These are phyloP conservation scores for Paradisaea rubra DNA, from an alignment of 2,113 vertebrate genomes.

Conservation along the genomic window DNA sequence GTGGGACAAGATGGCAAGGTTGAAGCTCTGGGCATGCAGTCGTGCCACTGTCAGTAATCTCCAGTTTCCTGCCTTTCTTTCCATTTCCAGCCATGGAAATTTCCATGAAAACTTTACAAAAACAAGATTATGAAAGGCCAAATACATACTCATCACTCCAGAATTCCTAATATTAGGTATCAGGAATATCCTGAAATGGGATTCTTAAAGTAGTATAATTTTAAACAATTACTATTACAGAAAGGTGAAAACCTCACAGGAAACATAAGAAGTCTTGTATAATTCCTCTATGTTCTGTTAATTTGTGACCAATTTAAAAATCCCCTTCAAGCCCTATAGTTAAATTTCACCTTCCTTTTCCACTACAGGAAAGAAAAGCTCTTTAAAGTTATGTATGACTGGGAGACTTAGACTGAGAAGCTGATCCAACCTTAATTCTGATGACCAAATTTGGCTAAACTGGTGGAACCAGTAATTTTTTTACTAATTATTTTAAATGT, in stretches of 20 bases:
- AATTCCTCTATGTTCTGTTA: not conserved
- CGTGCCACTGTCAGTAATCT: fast-evolving
- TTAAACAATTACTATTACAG: not conserved
- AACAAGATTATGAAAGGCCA: not conserved
- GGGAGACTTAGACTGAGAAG: not conserved
- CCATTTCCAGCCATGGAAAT: not conserved
- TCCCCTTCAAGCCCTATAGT: not conserved
- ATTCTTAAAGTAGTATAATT: not conserved
- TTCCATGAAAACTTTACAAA: not conserved
- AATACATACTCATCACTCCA: not conserved
- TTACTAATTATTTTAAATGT: not conserved
- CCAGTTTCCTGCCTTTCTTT: not conserved
- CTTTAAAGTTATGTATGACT: not conserved
- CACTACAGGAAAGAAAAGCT: not conserved
- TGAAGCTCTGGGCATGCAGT: not conserved
- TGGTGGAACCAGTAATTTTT: not conserved
- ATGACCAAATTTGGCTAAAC: not conserved
- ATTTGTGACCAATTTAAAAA: not conserved
- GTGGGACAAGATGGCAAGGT: not conserved
- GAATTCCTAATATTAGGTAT: not conserved
- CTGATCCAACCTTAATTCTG: not conserved
- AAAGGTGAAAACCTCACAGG: not conserved
- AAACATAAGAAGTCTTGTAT: not conserved
- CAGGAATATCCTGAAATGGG: not conserved
- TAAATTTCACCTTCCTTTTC: not conserved